phyloP scores from a whole-genome alignment of 2,888 invertebrate species.

The Nudaria mundana region DNA sequence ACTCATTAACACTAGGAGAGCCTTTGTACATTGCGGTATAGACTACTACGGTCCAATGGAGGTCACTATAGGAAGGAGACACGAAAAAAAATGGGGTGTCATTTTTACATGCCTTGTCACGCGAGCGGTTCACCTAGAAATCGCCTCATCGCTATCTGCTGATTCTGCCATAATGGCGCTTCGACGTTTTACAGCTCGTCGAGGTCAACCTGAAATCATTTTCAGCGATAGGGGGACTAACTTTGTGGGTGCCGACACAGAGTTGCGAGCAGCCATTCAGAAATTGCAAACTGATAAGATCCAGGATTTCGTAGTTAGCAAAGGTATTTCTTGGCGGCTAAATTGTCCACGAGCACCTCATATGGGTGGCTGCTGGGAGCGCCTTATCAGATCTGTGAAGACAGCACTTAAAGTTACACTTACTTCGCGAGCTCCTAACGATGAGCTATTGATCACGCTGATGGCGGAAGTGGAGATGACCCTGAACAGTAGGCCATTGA shows the following conservation, averaged over 20 bases:
- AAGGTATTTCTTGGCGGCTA: constrained; percentile 4
- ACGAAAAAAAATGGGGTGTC: constrained; percentile 11
- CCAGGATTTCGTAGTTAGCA: background rate
- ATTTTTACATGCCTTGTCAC: constrained; percentile 1
- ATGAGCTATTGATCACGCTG: constrained; percentile 7
- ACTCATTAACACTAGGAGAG: constrained; percentile 13
- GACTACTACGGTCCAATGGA: constrained; percentile 14
- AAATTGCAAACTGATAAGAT: background rate
- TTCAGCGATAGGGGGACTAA: constrained; percentile 15
- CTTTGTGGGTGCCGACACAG: constrained; percentile 10
- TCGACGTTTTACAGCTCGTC: constrained; percentile 13
- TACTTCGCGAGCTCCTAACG: constrained; percentile 7
- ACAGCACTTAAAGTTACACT: background rate
- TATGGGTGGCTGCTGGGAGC: constrained; percentile 10
- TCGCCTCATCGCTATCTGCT: background rate
- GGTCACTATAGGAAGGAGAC: constrained; percentile 9
- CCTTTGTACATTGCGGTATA: constrained; percentile 14
- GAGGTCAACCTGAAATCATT: constrained; percentile 10
- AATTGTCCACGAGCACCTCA: constrained; percentile 4
- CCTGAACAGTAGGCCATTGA: constrained; percentile 5
- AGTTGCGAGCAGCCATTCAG: background rate
- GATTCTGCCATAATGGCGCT: constrained; percentile 11
- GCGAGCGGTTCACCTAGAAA: background rate
- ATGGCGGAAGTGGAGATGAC: constrained; percentile 8
- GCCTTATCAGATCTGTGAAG: constrained; percentile 1